phyloP scores from a whole-genome alignment of 1,140 invertebrate species.

The Zaprionus vittiger region DNA sequence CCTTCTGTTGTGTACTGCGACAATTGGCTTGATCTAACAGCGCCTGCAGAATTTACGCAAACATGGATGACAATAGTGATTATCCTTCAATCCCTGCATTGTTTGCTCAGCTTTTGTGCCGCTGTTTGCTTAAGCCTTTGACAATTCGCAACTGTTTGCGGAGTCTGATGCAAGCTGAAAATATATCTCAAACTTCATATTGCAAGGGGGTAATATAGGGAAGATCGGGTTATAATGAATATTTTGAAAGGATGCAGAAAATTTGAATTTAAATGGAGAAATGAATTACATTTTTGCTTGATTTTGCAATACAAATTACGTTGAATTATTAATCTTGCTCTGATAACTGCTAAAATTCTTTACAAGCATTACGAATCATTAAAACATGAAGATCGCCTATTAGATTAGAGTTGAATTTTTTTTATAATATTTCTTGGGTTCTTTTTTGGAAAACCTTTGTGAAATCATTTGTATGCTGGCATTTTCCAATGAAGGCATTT shows the following conservation, averaged over 20 bases:
- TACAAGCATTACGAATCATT: constrained; percentile 4
- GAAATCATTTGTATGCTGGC: constrained; percentile 28
- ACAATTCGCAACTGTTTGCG: constrained; percentile 53
- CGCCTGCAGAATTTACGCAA: constrained; percentile 49
- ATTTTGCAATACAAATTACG: too few species aligned
- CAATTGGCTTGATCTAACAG: constrained; percentile 48
- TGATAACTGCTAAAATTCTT: not conserved
- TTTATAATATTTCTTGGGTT: constrained; percentile 9
- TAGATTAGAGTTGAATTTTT: constrained; percentile 15
- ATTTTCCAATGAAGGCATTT: constrained; percentile 49
- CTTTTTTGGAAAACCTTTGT: constrained; percentile 22
- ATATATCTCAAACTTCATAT: not conserved
- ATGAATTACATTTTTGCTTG: too few species aligned
- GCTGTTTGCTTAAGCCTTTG: constrained; percentile 43
- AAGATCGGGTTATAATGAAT: not conserved
- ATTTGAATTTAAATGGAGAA: not conserved
- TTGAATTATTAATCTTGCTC: too few species aligned
- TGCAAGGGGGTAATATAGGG: not conserved
- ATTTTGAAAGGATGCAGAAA: not conserved
- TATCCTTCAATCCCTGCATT: constrained; percentile 55
- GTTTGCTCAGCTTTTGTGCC: constrained; percentile 35
- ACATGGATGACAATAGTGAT: constrained; percentile 52
- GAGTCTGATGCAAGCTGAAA: constrained; percentile 5
- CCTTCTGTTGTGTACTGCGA: constrained; percentile 34
- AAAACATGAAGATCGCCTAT: constrained; percentile 7